phyloP scores from a whole-genome alignment of 2,113 vertebrate genomes.

The Antechinus flavipes region DNA sequence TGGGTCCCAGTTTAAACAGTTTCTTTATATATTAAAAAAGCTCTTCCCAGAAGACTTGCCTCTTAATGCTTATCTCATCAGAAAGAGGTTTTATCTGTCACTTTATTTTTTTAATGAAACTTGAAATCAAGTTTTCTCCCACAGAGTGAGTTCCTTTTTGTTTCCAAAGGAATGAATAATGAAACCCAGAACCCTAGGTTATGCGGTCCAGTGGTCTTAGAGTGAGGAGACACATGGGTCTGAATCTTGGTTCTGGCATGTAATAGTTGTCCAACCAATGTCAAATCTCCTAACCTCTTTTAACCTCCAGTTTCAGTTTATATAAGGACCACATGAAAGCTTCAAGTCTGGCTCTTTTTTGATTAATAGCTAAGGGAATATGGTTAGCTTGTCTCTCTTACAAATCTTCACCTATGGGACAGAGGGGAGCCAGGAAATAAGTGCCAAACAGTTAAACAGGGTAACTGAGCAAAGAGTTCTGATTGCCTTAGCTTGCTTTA shows the following conservation, averaged over 20 bases:
- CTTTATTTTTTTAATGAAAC: neutral
- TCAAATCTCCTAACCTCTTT: neutral
- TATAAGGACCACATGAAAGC: neutral
- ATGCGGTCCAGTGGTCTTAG: neutral
- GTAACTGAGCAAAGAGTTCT: neutral
- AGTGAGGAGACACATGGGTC: neutral
- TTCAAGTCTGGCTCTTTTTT: neutral
- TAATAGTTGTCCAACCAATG: neutral
- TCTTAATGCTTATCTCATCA: neutral
- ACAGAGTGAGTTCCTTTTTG: neutral
- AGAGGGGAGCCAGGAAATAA: neutral
- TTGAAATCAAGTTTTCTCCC: constrained; percentile 4
- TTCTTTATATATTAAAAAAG: neutral
- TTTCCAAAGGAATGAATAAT: constrained; percentile 6
- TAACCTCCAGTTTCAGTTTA: neutral
- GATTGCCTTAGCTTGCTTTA: neutral
- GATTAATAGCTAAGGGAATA: neutral
- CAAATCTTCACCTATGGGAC: neutral
- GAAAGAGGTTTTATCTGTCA: neutral
- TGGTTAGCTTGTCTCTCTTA: neutral
- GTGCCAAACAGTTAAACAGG: neutral
- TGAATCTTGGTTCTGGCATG: neutral
- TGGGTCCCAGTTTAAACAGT: neutral
- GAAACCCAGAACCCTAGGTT: neutral
- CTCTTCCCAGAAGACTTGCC: neutral